Percentiles rank a stretch among this genome's conserved stretches.
Conservation (phyloP, 2,797 vertebrate species). For the Sebastes diploproa region DNA sequence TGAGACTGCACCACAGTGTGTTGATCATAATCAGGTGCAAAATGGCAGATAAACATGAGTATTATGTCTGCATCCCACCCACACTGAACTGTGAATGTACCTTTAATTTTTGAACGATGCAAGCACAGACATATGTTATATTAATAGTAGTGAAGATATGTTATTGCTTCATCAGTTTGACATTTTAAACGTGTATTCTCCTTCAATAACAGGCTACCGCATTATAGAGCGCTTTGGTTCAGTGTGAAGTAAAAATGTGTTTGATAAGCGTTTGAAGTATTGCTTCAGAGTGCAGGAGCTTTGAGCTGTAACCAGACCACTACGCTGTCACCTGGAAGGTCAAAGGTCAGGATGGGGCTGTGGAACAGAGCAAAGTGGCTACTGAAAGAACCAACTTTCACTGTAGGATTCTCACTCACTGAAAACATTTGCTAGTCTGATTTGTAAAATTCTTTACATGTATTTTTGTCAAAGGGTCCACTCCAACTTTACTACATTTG, state of each 20-base stretch:
- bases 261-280: not conserved
- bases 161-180: not conserved
- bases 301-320: not conserved
- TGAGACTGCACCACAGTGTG: not conserved
- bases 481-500: too few relatives aligned
- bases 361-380: not conserved
- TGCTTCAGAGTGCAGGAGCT: not conserved
- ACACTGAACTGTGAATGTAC: not conserved
- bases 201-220: not conserved
- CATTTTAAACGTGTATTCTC: not conserved
- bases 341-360: not conserved
- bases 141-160: not conserved
- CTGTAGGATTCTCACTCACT: not conserved
- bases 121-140: not conserved
- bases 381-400: not conserved
- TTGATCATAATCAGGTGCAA: not conserved
- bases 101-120: not conserved
- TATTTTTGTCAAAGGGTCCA: not conserved
- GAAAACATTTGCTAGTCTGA: not conserved
- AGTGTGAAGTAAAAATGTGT: not conserved
- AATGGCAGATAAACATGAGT: not conserved
- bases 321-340: constrained; percentile 1
- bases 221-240: not conserved
- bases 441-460: not conserved
- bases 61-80: not conserved